These are phyloP conservation scores for Tragelaphus buxtoni DNA, from an alignment of 2,113 vertebrate genomes.

Conservation along the genomic window DNA sequence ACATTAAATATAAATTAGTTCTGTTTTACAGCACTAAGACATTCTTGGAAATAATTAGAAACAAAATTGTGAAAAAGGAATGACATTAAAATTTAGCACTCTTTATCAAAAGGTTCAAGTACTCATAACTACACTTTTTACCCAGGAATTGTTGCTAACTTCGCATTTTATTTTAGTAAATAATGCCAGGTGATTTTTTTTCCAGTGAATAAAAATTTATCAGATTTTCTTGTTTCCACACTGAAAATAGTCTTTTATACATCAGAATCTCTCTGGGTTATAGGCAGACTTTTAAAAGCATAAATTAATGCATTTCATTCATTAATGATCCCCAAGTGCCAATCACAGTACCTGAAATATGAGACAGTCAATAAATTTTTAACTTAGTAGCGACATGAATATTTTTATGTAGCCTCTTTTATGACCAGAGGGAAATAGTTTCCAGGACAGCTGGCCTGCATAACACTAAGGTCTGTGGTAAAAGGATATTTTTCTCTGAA, in stretches of 20 bases:
- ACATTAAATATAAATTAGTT: not conserved
- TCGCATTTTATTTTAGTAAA: not conserved
- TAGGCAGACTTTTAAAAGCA: not conserved
- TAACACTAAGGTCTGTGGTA: not conserved
- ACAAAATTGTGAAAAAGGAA: not conserved
- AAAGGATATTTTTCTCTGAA: constrained; percentile 44
- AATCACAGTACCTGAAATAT: constrained; percentile 34
- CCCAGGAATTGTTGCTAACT: not conserved
- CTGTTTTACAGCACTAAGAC: not conserved
- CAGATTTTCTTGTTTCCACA: not conserved
- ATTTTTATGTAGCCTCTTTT: constrained; percentile 50
- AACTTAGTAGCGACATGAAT: not conserved
- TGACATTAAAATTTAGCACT: not conserved
- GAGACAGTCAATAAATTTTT: constrained; percentile 33
- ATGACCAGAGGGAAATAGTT: constrained; percentile 41
- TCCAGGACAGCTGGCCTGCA: constrained; percentile 8
- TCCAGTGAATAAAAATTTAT: not conserved
- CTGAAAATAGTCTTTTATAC: not conserved
- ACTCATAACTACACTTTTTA: not conserved
- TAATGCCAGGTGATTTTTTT: not conserved
- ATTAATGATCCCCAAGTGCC: constrained; percentile 14
- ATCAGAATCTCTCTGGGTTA: not conserved
- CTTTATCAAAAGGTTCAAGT: accelerated
- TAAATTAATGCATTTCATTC: not conserved
- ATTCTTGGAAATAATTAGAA: not conserved